These are phyloP conservation scores for Drosophila sturtevanti DNA, from an alignment of 1,140 invertebrate species.

Conservation along the genomic window DNA sequence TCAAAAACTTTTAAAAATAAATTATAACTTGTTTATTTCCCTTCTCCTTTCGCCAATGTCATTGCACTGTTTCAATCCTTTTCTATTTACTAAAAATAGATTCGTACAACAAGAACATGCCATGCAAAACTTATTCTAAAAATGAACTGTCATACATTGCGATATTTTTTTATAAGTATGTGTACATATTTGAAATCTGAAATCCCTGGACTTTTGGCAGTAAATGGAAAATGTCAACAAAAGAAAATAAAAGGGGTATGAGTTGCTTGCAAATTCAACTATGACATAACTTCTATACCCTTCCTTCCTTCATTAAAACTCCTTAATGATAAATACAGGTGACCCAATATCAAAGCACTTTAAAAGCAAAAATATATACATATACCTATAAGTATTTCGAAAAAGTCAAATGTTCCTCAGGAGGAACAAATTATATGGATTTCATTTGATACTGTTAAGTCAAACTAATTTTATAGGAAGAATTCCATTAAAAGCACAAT, in stretches of 20 bases:
- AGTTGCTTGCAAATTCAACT: background rate
- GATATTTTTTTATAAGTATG: background rate
- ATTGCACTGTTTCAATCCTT: slow-evolving; percentile 10
- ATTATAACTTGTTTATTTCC: background rate
- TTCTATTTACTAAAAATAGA: background rate
- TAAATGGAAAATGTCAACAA: slow-evolving; percentile 70
- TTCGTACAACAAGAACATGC: background rate
- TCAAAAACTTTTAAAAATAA: background rate
- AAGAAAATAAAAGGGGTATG: slow-evolving; percentile 16
- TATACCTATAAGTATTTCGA: too few species aligned
- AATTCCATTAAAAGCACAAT: too few species aligned
- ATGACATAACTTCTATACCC: background rate
- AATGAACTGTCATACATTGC: slow-evolving; percentile 61
- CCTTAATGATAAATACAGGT: too few species aligned
- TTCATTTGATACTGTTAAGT: too few species aligned
- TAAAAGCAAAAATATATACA: too few species aligned
- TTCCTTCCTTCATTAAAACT: too few species aligned
- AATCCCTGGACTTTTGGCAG: slow-evolving; percentile 31
- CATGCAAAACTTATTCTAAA: slow-evolving; percentile 14
- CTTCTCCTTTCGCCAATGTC: background rate
- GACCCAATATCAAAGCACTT: too few species aligned
- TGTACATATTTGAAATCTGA: slow-evolving; percentile 20
- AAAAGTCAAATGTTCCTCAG: too few species aligned
- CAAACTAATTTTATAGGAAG: too few species aligned
- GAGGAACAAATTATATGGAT: too few species aligned